phyloP scores from a whole-genome alignment of 2,888 invertebrate species.

The Leuctra nigra region DNA sequence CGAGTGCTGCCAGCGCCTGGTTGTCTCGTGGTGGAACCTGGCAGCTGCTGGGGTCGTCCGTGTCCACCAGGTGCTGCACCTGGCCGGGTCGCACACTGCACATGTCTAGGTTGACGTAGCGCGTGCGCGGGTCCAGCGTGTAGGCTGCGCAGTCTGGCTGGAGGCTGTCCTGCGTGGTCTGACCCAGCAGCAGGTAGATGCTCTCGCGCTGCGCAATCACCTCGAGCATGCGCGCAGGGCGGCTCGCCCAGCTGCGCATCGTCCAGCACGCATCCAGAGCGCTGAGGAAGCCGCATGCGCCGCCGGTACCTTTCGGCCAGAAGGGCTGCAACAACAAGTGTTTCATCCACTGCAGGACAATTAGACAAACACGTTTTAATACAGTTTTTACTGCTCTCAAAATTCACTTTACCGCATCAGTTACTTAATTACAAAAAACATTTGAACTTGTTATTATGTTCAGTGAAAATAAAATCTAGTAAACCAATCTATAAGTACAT shows the following conservation, averaged over 20 bases:
- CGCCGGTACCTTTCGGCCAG: slow-evolving; percentile 99
- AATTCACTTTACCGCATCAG: too few species aligned
- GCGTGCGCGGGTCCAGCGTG: slow-evolving; percentile 77
- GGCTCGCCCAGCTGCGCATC: slow-evolving; percentile 72
- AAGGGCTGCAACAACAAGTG: slow-evolving; percentile 70
- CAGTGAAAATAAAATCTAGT: too few species aligned
- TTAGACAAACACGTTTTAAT: too few species aligned
- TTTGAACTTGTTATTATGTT: too few species aligned
- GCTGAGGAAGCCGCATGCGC: slow-evolving; percentile 93
- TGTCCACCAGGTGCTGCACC: slow-evolving; percentile 62
- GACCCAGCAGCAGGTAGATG: slow-evolving; percentile 80
- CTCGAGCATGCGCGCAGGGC: slow-evolving; percentile 64
- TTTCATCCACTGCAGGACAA: too few species aligned
- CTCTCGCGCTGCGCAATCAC: slow-evolving; percentile 93
- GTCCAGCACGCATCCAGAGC: slow-evolving; percentile 97
- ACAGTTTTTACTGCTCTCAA: too few species aligned
- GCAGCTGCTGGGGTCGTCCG: slow-evolving; percentile 58
- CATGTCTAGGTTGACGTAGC: slow-evolving; percentile 74
- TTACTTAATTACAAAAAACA: too few species aligned
- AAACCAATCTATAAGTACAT: too few species aligned
- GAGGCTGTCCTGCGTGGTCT: slow-evolving; percentile 95
- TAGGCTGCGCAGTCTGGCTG: slow-evolving; percentile 83
- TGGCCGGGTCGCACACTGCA: slow-evolving; percentile 69
- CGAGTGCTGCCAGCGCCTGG: too few species aligned
- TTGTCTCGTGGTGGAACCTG: slow-evolving; percentile 42